phyloP scores from a whole-genome alignment of 2,113 vertebrate genomes.

The Carassius gibelio region DNA sequence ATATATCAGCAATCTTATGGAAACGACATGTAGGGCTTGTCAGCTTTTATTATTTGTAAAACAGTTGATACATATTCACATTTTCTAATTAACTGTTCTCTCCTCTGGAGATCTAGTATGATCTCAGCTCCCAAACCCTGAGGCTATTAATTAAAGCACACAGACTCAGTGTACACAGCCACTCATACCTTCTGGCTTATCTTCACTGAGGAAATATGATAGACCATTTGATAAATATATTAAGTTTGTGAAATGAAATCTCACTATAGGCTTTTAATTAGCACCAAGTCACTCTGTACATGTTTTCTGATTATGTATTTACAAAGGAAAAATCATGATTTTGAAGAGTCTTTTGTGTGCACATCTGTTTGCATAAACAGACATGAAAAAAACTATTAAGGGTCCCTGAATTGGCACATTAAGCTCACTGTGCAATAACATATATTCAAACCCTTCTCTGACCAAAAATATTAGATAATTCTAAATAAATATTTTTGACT shows the following conservation, averaged over 20 bases:
- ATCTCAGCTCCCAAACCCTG: conserved; percentile 17
- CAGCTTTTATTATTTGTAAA: not conserved
- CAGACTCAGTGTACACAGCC: not conserved
- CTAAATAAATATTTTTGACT: not conserved
- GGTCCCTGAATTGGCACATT: not conserved
- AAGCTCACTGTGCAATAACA: not conserved
- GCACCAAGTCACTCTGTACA: not conserved
- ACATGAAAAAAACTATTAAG: not conserved
- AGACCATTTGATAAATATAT: conserved; percentile 33
- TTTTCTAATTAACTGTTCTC: conserved; percentile 35
- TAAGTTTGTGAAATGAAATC: conserved; percentile 24
- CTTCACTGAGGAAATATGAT: conserved; percentile 30
- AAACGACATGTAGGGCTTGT: not conserved
- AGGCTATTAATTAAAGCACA: conserved; percentile 45
- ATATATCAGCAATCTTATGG: not conserved
- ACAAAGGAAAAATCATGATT: not conserved
- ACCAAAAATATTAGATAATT: not conserved
- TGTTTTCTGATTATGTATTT: not conserved
- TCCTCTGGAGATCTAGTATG: conserved; percentile 14
- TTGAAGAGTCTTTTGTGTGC: not conserved
- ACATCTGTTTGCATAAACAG: not conserved
- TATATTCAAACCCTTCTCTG: not conserved
- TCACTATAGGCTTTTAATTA: conserved; percentile 41
- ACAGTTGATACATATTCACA: conserved; percentile 17
- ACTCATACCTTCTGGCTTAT: conserved; percentile 1